phyloP scores from a whole-genome alignment of 2,797 vertebrate genomes.

The Austrolebias charrua region DNA sequence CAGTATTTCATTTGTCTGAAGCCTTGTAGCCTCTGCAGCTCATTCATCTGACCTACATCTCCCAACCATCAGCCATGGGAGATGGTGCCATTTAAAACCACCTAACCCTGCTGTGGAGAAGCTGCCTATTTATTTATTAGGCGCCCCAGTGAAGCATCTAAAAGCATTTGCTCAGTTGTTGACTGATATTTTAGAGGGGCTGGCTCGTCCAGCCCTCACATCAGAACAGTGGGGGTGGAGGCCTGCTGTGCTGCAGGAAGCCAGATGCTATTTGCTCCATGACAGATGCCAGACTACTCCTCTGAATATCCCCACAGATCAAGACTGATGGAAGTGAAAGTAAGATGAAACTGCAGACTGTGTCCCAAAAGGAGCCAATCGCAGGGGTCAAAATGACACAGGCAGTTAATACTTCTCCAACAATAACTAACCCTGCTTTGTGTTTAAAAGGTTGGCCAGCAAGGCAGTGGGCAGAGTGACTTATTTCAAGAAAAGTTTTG shows the following conservation, averaged over 20 bases:
- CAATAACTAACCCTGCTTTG: no score
- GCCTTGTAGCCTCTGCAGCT: slow-evolving; percentile 51
- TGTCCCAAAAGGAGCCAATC: slow-evolving; percentile 9
- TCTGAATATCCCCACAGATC: slow-evolving; percentile 40
- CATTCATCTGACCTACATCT: slow-evolving; percentile 75
- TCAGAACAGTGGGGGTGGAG: slow-evolving; percentile 43
- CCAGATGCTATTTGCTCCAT: slow-evolving; percentile 74
- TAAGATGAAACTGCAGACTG: slow-evolving; percentile 21
- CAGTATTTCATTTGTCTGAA: slow-evolving; percentile 52
- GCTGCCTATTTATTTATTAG: slow-evolving; percentile 52
- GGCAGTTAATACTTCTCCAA: not conserved
- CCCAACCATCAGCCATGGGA: slow-evolving; percentile 51
- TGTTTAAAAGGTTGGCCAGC: no score
- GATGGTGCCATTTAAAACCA: slow-evolving; percentile 47
- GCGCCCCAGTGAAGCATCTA: slow-evolving; percentile 10
- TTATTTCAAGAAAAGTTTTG: no score
- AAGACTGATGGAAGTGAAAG: slow-evolving; percentile 31
- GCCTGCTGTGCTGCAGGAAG: slow-evolving; percentile 62
- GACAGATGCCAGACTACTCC: slow-evolving; percentile 59
- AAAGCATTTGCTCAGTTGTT: slow-evolving; percentile 26
- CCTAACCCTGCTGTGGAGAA: slow-evolving; percentile 36
- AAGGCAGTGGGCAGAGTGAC: no score
- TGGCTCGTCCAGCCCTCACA: slow-evolving; percentile 29
- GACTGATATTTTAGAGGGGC: slow-evolving; percentile 16
- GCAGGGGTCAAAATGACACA: slow-evolving; percentile 4